These are phyloP conservation scores for Cavia aperea DNA, from an alignment of 2,113 vertebrate genomes.

Conservation along the genomic window DNA sequence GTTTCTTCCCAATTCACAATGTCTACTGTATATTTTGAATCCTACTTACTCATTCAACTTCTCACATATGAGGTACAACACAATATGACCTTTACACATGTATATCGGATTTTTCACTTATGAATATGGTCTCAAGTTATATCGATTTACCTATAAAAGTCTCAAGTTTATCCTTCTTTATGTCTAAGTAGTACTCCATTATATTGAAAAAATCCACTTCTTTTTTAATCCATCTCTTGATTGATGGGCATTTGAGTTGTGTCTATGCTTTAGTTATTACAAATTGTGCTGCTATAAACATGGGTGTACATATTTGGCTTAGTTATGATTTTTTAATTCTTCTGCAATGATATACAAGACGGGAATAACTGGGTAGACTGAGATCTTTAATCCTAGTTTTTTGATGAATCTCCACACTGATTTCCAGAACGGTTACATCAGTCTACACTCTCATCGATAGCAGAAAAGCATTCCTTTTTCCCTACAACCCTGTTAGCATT, in stretches of 20 bases:
- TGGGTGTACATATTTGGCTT: background rate
- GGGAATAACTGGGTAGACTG: background rate
- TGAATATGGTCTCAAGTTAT: background rate
- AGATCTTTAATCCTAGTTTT: background rate
- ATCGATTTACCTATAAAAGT: background rate
- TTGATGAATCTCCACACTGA: background rate
- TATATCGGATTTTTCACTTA: background rate
- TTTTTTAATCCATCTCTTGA: background rate
- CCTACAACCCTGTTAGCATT: background rate
- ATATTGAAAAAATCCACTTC: background rate
- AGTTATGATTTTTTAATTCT: background rate
- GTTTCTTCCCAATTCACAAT: background rate
- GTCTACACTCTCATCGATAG: background rate
- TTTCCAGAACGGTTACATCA: background rate
- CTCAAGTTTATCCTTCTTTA: background rate
- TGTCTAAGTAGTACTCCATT: background rate
- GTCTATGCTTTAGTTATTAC: background rate
- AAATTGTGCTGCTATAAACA: background rate
- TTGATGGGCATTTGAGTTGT: background rate
- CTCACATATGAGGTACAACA: background rate
- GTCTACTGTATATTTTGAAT: background rate
- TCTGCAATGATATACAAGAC: background rate
- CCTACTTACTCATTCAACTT: background rate
- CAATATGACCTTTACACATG: background rate
- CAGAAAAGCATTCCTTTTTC: background rate